Conservation (phyloP, 2,797 vertebrate genomes). For the Trachops cirrhosus region DNA sequence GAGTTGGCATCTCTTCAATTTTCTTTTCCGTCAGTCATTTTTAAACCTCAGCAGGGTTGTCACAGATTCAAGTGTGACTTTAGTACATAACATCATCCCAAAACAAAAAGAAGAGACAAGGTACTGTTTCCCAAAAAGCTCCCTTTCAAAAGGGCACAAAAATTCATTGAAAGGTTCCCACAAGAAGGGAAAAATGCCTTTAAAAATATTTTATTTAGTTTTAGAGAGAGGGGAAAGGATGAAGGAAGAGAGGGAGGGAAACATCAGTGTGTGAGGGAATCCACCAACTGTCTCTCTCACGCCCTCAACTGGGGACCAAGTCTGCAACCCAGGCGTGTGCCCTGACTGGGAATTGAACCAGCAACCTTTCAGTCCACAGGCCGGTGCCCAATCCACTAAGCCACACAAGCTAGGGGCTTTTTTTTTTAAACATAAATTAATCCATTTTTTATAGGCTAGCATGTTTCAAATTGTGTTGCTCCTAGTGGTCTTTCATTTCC, state of each 20-base stretch:
- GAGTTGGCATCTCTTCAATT: neutral
- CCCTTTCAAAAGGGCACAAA: neutral
- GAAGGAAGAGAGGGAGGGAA: no score
- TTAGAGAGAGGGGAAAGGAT: no score
- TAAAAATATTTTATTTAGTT: no score
- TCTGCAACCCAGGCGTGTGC: no score
- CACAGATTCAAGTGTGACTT: neutral
- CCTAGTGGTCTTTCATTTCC: neutral
- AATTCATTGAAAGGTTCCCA: neutral
- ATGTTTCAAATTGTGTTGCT: neutral
- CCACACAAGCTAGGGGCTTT: no score
- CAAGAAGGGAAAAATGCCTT: neutral
- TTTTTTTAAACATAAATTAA: neutral
- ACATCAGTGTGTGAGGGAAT: no score
- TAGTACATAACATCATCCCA: neutral
- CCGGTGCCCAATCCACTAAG: no score
- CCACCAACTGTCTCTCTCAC: no score
- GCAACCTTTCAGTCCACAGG: no score
- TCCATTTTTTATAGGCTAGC: neutral
- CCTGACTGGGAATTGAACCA: no score
- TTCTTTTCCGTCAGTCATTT: neutral
- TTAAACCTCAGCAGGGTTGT: neutral
- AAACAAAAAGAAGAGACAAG: neutral
- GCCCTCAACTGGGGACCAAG: no score
- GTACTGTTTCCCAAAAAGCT: neutral